phyloP scores from a whole-genome alignment of 2,888 invertebrate genomes.

The Seira sanloemensis region DNA sequence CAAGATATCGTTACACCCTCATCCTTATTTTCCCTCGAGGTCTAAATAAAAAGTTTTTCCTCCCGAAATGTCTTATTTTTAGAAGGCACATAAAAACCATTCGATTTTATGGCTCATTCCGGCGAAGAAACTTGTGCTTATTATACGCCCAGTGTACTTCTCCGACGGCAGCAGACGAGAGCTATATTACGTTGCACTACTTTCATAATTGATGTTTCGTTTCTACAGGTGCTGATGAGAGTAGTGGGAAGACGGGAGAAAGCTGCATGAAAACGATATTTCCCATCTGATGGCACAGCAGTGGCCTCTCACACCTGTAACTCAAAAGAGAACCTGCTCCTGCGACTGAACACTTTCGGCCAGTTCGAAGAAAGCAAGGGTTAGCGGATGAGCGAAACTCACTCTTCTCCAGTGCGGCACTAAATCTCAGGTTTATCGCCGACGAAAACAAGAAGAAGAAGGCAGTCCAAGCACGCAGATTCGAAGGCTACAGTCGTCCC shows the following conservation, averaged over 20 bases:
- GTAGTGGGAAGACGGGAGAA: background rate
- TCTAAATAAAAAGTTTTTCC: background rate
- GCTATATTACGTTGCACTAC: constrained; percentile 9
- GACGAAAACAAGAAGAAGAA: too few relatives aligned
- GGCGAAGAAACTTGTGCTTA: background rate
- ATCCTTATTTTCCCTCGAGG: constrained; percentile 8
- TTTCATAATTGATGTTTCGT: constrained; percentile 16
- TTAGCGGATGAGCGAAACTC: background rate
- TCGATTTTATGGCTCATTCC: constrained; percentile 6
- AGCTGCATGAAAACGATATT: background rate
- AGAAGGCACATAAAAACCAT: constrained; percentile 17
- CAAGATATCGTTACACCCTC: background rate
- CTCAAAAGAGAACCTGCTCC: background rate
- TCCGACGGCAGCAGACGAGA: background rate
- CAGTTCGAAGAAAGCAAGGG: too few relatives aligned
- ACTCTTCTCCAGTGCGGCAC: too few relatives aligned
- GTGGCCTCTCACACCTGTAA: constrained; percentile 6
- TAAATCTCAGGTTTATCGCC: background rate
- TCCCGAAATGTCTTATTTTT: background rate
- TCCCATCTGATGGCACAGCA: constrained; percentile 9
- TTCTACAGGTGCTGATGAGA: constrained; percentile 13
- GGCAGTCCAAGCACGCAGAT: too few relatives aligned
- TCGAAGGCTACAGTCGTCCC: too few relatives aligned
- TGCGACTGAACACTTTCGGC: background rate
- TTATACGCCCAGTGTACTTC: background rate